Conservation (phyloP, 2,797 vertebrate species). For the Anniella stebbinsi region DNA sequence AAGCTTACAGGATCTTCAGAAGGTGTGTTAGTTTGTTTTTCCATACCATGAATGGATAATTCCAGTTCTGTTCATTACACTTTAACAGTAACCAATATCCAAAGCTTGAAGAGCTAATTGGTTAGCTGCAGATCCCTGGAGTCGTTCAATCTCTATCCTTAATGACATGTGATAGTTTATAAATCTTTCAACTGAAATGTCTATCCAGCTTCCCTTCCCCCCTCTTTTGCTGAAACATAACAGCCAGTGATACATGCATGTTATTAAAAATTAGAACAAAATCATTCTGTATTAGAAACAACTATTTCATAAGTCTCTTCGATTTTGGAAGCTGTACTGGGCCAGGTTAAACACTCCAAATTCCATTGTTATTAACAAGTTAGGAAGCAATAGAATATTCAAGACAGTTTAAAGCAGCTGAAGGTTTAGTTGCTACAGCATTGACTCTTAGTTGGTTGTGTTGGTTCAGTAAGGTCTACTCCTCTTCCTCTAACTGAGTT, state of each 20-base stretch:
- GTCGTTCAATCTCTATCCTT: slow-evolving; percentile 64
- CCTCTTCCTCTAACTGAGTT: slow-evolving; percentile 90
- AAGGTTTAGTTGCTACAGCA: slow-evolving; percentile 95
- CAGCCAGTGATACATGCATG: slow-evolving; percentile 94
- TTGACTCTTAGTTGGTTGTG: slow-evolving; percentile 91
- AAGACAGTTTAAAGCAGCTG: slow-evolving; percentile 78
- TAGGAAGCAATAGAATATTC: slow-evolving; percentile 82
- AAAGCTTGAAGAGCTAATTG: slow-evolving; percentile 72
- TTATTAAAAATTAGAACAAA: slow-evolving; percentile 86
- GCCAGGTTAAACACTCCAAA: slow-evolving; percentile 87
- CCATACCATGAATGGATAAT: slow-evolving; percentile 71
- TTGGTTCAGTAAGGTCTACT: slow-evolving; percentile 95
- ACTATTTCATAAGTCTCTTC: slow-evolving; percentile 93
- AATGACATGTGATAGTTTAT: slow-evolving; percentile 63
- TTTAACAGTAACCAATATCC: slow-evolving; percentile 66
- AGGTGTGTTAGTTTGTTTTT: slow-evolving; percentile 68
- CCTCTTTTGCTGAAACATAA: slow-evolving; percentile 75
- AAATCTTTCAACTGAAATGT: slow-evolving; percentile 69
- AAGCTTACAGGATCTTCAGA: slow-evolving; percentile 80
- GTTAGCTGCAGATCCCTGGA: slow-evolving; percentile 66
- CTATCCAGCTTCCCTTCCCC: slow-evolving; percentile 68
- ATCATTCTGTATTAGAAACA: slow-evolving; percentile 92
- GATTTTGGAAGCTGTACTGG: slow-evolving; percentile 88
- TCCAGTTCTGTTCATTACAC: slow-evolving; percentile 66
- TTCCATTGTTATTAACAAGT: slow-evolving; percentile 87